phyloP scores from a whole-genome alignment of 2,113 vertebrate species.

The Chamaetylas fuelleborni region DNA sequence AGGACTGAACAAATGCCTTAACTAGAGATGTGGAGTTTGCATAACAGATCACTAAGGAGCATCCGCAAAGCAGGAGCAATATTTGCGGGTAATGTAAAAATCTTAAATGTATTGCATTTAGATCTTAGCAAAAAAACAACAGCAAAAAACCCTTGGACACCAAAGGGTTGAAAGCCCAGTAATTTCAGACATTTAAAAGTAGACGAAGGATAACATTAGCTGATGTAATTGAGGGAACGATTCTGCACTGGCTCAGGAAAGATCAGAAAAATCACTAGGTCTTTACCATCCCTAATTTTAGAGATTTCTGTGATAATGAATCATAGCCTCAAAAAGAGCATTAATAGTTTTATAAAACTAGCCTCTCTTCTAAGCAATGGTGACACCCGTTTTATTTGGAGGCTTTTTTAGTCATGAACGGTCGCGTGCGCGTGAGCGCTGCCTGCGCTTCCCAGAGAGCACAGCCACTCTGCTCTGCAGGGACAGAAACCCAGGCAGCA shows the following conservation, averaged over 20 bases:
- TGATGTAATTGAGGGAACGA: background rate
- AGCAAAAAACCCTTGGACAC: background rate
- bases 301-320: background rate
- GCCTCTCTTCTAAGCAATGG: background rate
- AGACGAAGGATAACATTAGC: slow-evolving; percentile 8
- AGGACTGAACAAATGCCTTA: background rate
- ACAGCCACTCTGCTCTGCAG: background rate
- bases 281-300: background rate
- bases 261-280: background rate
- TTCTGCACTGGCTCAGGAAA: background rate
- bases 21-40: background rate
- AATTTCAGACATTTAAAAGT: background rate
- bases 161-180: background rate
- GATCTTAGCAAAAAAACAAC: background rate
- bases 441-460: background rate
- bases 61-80: background rate
- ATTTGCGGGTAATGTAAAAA: background rate
- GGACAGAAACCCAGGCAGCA: background rate
- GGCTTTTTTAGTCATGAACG: background rate
- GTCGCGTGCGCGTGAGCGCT: background rate
- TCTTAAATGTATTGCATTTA: background rate
- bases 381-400: background rate
- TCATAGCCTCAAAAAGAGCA: background rate
- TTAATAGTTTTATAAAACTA: background rate
- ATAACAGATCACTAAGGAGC: background rate